Evolutionary conservation across 2,888 invertebrate genomes (phyloP).

Genomic region (Drosophila neotestacea): DNA sequence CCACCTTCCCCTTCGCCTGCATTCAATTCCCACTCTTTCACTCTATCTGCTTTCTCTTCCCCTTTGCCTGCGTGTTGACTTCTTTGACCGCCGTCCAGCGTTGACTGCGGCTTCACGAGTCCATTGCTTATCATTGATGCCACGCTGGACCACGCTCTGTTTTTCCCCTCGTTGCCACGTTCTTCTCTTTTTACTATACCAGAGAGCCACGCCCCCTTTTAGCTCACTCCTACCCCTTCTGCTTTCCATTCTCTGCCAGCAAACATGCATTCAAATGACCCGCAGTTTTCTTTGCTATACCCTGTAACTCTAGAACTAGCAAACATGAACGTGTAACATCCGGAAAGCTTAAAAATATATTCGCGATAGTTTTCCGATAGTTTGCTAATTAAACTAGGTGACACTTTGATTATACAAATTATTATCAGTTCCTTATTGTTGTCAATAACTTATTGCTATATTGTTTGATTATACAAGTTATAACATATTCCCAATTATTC

Average conservation of each 20-base stretch:
- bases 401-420: too few relatives aligned
- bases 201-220: not conserved
- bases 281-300: slow-evolving; percentile 43
- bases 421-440: too few relatives aligned
- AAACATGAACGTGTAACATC: not conserved
- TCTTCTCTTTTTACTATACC: not conserved
- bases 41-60: not conserved
- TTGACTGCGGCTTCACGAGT: slow-evolving; percentile 38
- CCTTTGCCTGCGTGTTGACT: slow-evolving; percentile 41
- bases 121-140: slow-evolving; percentile 60
- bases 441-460: too few relatives aligned
- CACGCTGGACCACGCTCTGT: slow-evolving; percentile 17
- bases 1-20: not conserved
- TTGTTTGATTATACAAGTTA: not conserved
- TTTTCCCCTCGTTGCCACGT: not conserved
- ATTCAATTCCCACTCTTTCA: not conserved
- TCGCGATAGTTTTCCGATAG: too few relatives aligned
- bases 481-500: too few relatives aligned
- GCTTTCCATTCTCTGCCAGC: slow-evolving; percentile 3
- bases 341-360: too few relatives aligned
- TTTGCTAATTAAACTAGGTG: not conserved
- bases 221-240: not conserved
- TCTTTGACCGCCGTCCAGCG: slow-evolving; percentile 52
- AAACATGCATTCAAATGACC: slow-evolving; percentile 68
- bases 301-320: not conserved